These are phyloP conservation scores for Cremastobaeus sp. DNA, from an alignment of 2,888 invertebrate genomes.

Conservation along the genomic window DNA sequence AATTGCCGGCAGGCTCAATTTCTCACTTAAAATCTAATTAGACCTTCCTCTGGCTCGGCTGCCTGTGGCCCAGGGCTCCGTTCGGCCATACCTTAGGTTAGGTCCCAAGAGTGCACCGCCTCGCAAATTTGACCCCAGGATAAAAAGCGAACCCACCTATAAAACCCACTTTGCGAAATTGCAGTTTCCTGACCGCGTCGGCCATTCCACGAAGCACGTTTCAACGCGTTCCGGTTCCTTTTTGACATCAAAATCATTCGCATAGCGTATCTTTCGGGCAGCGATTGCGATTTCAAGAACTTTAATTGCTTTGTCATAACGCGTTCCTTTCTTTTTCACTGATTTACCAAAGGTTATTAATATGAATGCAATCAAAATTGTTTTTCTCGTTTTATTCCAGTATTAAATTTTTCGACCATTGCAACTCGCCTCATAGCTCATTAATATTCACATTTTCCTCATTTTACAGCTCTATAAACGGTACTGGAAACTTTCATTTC, in stretches of 20 bases:
- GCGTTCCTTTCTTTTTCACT: conserved; percentile 24
- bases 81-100: conserved; percentile 56
- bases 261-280: conserved; percentile 24
- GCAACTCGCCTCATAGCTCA: too few species aligned
- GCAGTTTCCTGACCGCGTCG: conserved; percentile 73
- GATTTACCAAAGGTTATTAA: conserved; percentile 8
- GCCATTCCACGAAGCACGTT: conserved; percentile 64
- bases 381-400: background rate
- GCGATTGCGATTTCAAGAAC: conserved; percentile 40
- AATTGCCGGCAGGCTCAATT: conserved; percentile 78
- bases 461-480: too few species aligned
- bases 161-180: conserved; percentile 75
- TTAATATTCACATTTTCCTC: too few species aligned
- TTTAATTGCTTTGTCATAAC: conserved; percentile 51
- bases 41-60: conserved; percentile 69
- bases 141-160: conserved; percentile 68
- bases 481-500: too few species aligned
- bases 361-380: conserved; percentile 5
- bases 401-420: too few species aligned
- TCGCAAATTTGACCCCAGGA: conserved; percentile 72
- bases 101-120: conserved; percentile 56
- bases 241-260: conserved; percentile 52
- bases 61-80: conserved; percentile 62
- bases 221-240: conserved; percentile 59
- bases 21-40: conserved; percentile 78